A percentile compares a stretch with the other conserved stretches of the same genome.
Conservation (phyloP, 1,140 invertebrate species). For the Samia ricini region DNA sequence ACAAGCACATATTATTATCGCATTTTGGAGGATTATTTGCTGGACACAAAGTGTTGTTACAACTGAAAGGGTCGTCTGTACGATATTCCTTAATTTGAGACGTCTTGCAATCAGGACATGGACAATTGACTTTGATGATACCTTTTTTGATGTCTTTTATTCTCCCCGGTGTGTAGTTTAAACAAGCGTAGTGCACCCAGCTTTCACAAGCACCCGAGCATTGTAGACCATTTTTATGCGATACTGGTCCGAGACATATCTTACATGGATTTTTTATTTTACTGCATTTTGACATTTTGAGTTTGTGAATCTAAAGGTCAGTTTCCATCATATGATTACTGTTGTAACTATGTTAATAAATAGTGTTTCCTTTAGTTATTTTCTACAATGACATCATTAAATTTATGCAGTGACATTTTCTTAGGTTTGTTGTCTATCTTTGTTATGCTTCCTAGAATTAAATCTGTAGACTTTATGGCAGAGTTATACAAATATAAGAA, state of each 20-base stretch:
- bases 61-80: conserved; percentile 40
- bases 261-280: conserved; percentile 61
- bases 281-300: conserved; percentile 27
- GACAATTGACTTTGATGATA: conserved; percentile 46
- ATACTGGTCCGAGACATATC: conserved; percentile 45
- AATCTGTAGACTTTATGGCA: neutral
- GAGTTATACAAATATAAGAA: neutral
- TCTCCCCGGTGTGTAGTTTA: conserved; percentile 54
- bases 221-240: conserved; percentile 47
- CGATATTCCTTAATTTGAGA: conserved; percentile 38
- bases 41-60: conserved; percentile 46
- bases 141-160: conserved; percentile 54
- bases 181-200: conserved; percentile 59
- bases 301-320: neutral
- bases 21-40: conserved; percentile 45
- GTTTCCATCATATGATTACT: no score
- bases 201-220: conserved; percentile 58
- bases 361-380: neutral
- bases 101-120: conserved; percentile 55
- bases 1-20: conserved; percentile 33
- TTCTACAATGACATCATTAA: neutral
- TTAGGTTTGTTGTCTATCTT: neutral
- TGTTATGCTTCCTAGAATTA: neutral
- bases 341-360: no score
- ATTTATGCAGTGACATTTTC: neutral